Base-by-base conservation (phyloP, 2,113 vertebrate genomes). In the Atrichornis clamosus region DNA sequence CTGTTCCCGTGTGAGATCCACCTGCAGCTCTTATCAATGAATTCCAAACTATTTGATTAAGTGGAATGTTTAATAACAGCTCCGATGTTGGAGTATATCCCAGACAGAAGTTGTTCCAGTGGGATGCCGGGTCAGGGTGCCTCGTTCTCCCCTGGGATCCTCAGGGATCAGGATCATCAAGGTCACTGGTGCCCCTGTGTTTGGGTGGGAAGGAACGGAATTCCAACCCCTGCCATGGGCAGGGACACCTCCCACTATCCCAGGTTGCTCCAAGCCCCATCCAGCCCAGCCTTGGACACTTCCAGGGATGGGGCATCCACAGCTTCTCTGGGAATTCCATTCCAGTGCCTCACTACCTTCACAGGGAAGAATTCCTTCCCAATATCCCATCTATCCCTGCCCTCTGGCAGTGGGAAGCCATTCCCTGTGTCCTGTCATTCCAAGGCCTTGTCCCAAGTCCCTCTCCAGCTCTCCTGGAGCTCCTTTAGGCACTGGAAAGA, bases 261-360 rank as follows among this genome's bases (percentile, higher is more conserved):
- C 41, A 62, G 28, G 1, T 11, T 53, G n/a, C 15, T 70, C 84
- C 47, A 53, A 46, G 10, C 18, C 6, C 5, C 0, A 0, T 33
- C 55, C 39, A 46, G 0, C 2, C 18, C 39, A 28, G 12, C 12
- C 19, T 70, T 46, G 47, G n/a, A 55, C 13, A 14, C 3, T 62
- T 62, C 27, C 15, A 55, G 74, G 64, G 23, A 28, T 15, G 15
- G 4, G 2, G 8, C 23, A 70, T 28, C 47, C 39, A 62, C 28
- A 24, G 23, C 12, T 62, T 6, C 39, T 46, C 47, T 78, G 56
- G 19, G 41, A 87, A 47, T 62, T 70, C 8, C 6, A 1, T n/a
- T 20, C 13, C 23, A 39, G 28, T 0, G 2, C 15, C 22, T 46
- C 22, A 5, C 10, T 27, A 16, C 1, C 18, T 10, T 53, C 64